These are phyloP conservation scores for Emydura subglobosa DNA, from an alignment of 2,113 vertebrate species.

Conservation along the genomic window DNA sequence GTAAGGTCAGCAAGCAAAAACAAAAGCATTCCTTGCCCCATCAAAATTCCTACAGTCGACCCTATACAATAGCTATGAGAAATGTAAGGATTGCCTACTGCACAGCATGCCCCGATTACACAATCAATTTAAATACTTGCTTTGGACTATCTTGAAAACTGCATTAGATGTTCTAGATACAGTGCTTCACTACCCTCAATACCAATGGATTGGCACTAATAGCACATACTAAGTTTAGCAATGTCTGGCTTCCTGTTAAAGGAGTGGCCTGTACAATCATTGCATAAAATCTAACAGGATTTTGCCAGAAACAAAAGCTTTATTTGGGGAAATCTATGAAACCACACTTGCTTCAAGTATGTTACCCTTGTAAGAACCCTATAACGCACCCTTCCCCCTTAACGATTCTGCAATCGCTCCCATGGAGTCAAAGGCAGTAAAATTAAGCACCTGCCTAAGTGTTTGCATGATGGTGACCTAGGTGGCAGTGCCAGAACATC, in stretches of 20 bases:
- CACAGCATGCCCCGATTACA: neutral
- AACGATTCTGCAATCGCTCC: neutral
- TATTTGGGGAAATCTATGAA: neutral
- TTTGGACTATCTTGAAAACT: neutral
- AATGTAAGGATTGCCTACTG: neutral
- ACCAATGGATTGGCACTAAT: neutral
- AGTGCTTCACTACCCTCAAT: neutral
- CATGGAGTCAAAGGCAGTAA: neutral
- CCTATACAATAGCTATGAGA: neutral
- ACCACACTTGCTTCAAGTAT: neutral
- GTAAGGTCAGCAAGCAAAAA: neutral
- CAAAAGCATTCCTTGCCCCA: neutral
- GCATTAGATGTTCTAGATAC: neutral
- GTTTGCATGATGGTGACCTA: neutral
- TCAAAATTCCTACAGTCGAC: neutral
- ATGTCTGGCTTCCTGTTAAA: neutral
- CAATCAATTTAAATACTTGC: neutral
- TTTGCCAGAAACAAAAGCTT: neutral
- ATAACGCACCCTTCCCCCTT: neutral
- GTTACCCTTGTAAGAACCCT: neutral
- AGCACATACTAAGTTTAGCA: neutral
- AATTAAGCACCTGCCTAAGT: neutral
- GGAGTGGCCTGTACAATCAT: neutral
- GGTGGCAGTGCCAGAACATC: neutral
- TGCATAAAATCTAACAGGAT: neutral